Base-by-base conservation (phyloP, 2,797 vertebrate species). In the Pampus argenteus region DNA sequence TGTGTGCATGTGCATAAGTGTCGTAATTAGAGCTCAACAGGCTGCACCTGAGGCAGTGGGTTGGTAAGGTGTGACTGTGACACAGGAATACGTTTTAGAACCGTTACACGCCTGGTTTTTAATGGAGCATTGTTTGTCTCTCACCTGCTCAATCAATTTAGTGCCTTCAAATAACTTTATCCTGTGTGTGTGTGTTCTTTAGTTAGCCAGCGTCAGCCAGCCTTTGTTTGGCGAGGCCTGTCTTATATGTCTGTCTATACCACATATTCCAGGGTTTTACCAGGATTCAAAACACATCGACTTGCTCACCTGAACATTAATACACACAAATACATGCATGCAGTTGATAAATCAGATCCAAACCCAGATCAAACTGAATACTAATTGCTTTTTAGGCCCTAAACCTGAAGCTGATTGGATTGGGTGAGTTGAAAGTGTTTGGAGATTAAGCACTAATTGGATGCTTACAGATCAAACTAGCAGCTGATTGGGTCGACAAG, bases 201-300 rank as follows among this genome's bases (percentile, higher is more conserved):
- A 56, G 71, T 79, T 82, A 77, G 74, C 79, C 74, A 3, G 71
- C 76, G 85, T 83, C 79, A 83, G 70, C 62, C 47, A 34, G 87
- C 52, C 82, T 87, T 89, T 87, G 82, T 87, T 87, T 83, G 70
- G 71, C 20, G 42, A 86, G 66, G 62, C 47, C 52, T 80, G 81
- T 89, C 84, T 83, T n/a, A n/a, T n/a, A n/a, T n/a, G n/a, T n/a
- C n/a, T n/a, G n/a, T n/a, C n/a, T n/a, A n/a, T n/a, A n/a, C n/a
- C n/a, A n/a, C n/a, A n/a, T 36, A 22, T 29, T 13, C 9, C 11
- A 5, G 17, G 9, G 7, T 31, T 58, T 59, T 17, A 55, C 4
- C 3, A 3, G 11, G 6, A 71, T 57, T 57, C 15, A 40, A 5
- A 31, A 1, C 13, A 44, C 17, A 18, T 17, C 15, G 17, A 15